phyloP scores from a whole-genome alignment of 2,797 vertebrate species.

The Phataginus tricuspis region DNA sequence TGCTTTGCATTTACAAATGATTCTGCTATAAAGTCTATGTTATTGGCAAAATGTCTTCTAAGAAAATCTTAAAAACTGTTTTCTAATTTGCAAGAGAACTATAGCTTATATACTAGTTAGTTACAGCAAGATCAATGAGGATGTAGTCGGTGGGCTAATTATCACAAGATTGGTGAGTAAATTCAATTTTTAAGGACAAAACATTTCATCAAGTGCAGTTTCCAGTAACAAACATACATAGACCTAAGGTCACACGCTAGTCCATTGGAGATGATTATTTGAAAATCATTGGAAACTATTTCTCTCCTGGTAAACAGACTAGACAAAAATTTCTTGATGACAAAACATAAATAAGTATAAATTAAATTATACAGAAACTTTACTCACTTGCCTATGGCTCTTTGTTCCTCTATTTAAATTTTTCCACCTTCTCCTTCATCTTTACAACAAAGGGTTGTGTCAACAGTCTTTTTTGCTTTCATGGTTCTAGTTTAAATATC shows the following conservation, averaged over 20 bases:
- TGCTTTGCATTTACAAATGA: constrained; percentile 23
- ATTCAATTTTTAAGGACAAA: constrained; percentile 54
- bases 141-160: background rate
- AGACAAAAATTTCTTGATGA: constrained; percentile 53
- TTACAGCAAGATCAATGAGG: constrained; percentile 20
- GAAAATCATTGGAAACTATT: constrained; percentile 38
- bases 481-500: constrained; percentile 64
- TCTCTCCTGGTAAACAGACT: constrained; percentile 38
- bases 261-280: constrained; percentile 22
- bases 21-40: constrained; percentile 1
- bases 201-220: background rate
- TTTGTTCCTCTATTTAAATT: constrained; percentile 36
- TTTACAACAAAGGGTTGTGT: constrained; percentile 59
- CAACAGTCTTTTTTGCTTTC: constrained; percentile 48
- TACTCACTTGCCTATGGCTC: background rate
- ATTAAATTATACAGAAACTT: constrained; percentile 57
- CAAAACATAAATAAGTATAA: constrained; percentile 41
- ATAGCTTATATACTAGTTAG: background rate
- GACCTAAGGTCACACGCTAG: background rate
- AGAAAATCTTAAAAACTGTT: constrained; percentile 29
- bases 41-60: constrained; percentile 37
- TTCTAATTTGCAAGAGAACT: background rate
- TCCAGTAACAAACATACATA: background rate
- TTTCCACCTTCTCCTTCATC: constrained; percentile 18
- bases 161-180: constrained; percentile 29